Conservation (phyloP, 2,888 invertebrate genomes). For the Pheosia gnoma region DNA sequence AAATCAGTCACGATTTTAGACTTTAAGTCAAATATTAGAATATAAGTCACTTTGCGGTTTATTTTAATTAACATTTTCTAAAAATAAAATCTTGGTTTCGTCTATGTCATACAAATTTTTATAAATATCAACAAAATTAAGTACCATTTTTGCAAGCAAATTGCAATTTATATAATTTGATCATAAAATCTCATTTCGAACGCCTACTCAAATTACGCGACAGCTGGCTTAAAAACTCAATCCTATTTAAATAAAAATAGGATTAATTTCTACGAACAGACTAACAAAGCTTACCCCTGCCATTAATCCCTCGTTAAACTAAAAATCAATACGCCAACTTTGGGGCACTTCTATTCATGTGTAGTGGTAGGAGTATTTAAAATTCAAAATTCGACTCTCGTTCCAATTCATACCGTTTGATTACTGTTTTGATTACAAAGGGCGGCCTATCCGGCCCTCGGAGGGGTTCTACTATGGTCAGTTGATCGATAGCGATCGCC, state of each 20-base stretch:
- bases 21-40: background rate
- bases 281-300: slow-evolving; percentile 40
- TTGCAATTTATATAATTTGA: background rate
- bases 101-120: too few relatives aligned
- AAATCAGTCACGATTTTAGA: background rate
- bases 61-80: background rate
- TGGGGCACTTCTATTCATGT: slow-evolving; percentile 41
- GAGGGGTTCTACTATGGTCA: slow-evolving; percentile 60
- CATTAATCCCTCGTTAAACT: slow-evolving; percentile 48
- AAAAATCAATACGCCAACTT: slow-evolving; percentile 47
- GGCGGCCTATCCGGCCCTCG: slow-evolving; percentile 53
- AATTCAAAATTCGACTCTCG: slow-evolving; percentile 70
- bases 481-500: slow-evolving; percentile 69
- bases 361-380: slow-evolving; percentile 52
- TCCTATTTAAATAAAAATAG: slow-evolving; percentile 34
- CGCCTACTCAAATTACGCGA: slow-evolving; percentile 1
- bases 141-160: too few relatives aligned
- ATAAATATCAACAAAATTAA: too few relatives aligned
- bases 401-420: slow-evolving; percentile 71
- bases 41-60: background rate
- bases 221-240: slow-evolving; percentile 34
- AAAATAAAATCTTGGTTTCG: background rate
- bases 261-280: slow-evolving; percentile 31
- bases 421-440: slow-evolving; percentile 79
- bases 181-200: background rate